phyloP scores from a whole-genome alignment of 2,113 vertebrate genomes.

The Scomber scombrus region DNA sequence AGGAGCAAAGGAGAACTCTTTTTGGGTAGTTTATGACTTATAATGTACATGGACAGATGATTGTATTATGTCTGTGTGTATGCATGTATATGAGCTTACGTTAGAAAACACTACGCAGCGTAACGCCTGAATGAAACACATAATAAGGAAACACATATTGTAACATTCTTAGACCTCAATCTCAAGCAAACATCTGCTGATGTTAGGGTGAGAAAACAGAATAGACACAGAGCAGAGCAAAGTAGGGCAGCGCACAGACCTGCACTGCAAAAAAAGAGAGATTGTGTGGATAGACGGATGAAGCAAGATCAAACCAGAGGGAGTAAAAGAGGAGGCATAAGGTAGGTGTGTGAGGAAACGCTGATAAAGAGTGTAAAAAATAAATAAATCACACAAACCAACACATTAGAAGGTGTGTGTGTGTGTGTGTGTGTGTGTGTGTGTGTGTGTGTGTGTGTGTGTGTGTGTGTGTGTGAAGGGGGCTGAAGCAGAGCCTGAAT shows the following conservation, averaged over 20 bases:
- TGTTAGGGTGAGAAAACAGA: conserved; percentile 12
- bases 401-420: not conserved
- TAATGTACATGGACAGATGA: no score
- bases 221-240: conserved; percentile 27
- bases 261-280: conserved; percentile 15
- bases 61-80: no score
- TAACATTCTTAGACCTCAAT: conserved; percentile 33
- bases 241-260: conserved; percentile 51
- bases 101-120: no score
- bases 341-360: conserved; percentile 45
- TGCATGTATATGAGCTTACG: no score
- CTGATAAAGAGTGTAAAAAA: conserved; percentile 13
- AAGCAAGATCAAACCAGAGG: conserved; percentile 39
- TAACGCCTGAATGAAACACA: conserved; percentile 26
- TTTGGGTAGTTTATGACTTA: no score
- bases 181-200: conserved; percentile 15
- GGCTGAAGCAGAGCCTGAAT: conserved; percentile 22
- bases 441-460: no score
- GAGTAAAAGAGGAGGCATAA: conserved; percentile 32
- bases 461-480: not conserved
- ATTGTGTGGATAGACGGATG: conserved; percentile 29
- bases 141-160: conserved; percentile 8
- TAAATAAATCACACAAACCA: conserved; percentile 16
- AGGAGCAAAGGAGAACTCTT: no score
- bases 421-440: no score